Evolutionary conservation across 2,888 invertebrate species (phyloP).

Genomic region (Zootermopsis nevadensis): DNA sequence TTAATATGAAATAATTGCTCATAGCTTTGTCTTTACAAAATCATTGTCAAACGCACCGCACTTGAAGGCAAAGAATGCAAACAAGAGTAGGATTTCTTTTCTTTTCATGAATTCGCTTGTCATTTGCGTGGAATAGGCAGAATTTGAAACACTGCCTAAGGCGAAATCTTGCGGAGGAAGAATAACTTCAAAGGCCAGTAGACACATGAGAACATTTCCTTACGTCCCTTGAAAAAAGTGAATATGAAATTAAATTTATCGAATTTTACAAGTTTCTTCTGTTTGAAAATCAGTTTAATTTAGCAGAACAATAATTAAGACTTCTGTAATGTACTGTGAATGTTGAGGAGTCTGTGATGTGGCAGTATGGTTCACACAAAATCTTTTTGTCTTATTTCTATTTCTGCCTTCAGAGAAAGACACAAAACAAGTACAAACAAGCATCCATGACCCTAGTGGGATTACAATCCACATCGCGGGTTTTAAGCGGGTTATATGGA

Average conservation of each 20-base stretch:
- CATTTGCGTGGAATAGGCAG: slow-evolving; percentile 22
- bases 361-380: too few species aligned
- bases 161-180: slow-evolving; percentile 5
- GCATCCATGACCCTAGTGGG: too few species aligned
- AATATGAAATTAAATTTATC: slow-evolving; percentile 33
- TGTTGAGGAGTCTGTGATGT: too few species aligned
- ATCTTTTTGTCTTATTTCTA: too few species aligned
- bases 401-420: too few species aligned
- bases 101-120: background rate
- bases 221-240: slow-evolving; percentile 26
- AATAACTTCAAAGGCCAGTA: slow-evolving; percentile 34
- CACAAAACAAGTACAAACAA: too few species aligned
- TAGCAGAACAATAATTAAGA: slow-evolving; percentile 3
- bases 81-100: background rate
- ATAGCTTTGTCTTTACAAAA: slow-evolving; percentile 37
- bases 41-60: slow-evolving; percentile 36
- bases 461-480: too few species aligned
- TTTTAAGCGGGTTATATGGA: too few species aligned
- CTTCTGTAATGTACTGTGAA: background rate
- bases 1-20: slow-evolving; percentile 25
- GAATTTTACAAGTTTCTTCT: background rate
- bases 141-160: background rate
- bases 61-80: slow-evolving; percentile 16
- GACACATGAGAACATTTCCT: slow-evolving; percentile 19
- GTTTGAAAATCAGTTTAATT: background rate